These are phyloP conservation scores for Acanthopagrus latus DNA, from an alignment of 2,797 vertebrate genomes.

Conservation along the genomic window DNA sequence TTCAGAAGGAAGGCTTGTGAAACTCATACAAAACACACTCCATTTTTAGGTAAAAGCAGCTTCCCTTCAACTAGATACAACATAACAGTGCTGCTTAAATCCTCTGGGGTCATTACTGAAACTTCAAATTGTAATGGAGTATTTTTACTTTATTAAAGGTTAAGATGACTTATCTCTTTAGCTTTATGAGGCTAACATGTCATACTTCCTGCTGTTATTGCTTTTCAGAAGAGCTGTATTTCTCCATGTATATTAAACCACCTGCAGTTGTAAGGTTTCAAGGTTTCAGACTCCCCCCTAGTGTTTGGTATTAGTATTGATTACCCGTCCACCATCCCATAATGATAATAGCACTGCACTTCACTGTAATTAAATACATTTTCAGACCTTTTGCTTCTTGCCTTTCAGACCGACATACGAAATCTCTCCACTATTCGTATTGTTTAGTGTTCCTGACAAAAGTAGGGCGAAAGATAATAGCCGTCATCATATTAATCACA, in stretches of 20 bases:
- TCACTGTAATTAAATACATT: conserved; percentile 3
- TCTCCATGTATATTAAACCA: background rate
- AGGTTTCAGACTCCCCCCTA: conserved; percentile 65
- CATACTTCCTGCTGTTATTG: background rate
- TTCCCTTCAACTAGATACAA: background rate
- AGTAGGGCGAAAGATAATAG: background rate
- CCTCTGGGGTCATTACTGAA: too few species aligned
- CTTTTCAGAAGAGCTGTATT: background rate
- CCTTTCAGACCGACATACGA: background rate
- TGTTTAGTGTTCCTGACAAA: background rate
- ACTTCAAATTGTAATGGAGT: background rate
- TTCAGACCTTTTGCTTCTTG: background rate
- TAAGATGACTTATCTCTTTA: background rate
- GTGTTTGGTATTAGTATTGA: conserved; percentile 49
- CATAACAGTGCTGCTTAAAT: background rate
- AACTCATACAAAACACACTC: too few species aligned
- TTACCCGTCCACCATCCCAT: conserved; percentile 22
- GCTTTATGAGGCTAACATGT: background rate
- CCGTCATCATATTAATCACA: background rate
- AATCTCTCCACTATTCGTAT: too few species aligned
- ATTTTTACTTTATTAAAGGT: background rate
- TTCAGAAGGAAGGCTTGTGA: too few species aligned
- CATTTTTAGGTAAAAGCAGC: background rate
- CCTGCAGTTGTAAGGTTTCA: background rate
- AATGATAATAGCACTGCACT: background rate